phyloP scores from a whole-genome alignment of 1,140 invertebrate genomes.

The Diachasmimorpha longicaudata region DNA sequence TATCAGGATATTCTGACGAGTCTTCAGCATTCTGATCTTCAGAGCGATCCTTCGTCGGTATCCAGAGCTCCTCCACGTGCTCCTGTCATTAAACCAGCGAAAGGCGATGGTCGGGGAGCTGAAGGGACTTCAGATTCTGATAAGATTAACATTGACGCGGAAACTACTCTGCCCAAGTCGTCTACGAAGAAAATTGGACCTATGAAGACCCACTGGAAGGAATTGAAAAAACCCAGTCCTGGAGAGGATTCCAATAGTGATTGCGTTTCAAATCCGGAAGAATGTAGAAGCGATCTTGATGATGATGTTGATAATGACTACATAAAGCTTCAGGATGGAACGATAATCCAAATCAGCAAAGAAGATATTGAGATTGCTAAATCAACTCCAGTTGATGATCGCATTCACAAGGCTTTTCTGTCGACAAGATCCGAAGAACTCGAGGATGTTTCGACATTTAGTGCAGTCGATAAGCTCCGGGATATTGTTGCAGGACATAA shows the following conservation, averaged over 20 bases:
- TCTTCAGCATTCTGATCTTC: slow-evolving; percentile 30
- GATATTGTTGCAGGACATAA: neutral
- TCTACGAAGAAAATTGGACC: neutral
- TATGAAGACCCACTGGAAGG: neutral
- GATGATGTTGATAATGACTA: slow-evolving; percentile 18
- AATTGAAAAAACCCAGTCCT: neutral
- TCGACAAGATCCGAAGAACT: slow-evolving; percentile 14
- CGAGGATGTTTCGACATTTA: neutral
- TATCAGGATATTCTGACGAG: slow-evolving; percentile 55
- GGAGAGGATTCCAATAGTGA: neutral
- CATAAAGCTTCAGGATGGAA: slow-evolving; percentile 30
- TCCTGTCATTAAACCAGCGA: neutral
- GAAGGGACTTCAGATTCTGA: neutral
- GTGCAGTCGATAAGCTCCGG: neutral
- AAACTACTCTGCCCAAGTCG: neutral
- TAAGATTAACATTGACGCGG: neutral
- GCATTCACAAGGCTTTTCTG: slow-evolving; percentile 11
- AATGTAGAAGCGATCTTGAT: neutral
- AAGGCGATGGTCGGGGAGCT: neutral
- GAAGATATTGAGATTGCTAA: slow-evolving; percentile 22
- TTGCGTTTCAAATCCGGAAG: slow-evolving; percentile 3
- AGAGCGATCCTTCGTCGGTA: neutral
- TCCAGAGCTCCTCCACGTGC: neutral
- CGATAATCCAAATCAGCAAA: slow-evolving; percentile 17
- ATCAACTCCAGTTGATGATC: neutral